Conservation (phyloP, 2,113 vertebrate genomes). For the Riparia riparia region DNA sequence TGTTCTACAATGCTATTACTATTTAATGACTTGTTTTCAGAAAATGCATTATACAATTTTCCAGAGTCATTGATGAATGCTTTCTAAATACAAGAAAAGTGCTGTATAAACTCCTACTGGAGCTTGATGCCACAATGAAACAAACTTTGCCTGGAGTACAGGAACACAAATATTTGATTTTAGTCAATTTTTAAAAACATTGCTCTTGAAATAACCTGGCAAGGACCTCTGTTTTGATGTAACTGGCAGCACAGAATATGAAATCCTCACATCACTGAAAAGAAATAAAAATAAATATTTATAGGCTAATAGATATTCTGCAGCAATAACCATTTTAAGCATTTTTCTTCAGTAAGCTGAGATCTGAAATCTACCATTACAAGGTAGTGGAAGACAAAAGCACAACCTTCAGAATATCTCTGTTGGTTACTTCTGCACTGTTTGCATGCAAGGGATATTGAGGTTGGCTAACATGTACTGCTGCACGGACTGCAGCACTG, state of each 20-base stretch:
- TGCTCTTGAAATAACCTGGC: slow-evolving; percentile 40
- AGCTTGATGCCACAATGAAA: slow-evolving; percentile 28
- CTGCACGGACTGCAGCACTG: neutral
- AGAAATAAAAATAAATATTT: neutral
- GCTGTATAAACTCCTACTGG: neutral
- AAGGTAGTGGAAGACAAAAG: neutral
- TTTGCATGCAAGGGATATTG: neutral
- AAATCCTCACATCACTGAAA: neutral
- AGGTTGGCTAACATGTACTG: neutral
- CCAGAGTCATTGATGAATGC: slow-evolving; percentile 19
- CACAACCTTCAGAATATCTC: neutral
- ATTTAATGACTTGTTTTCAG: slow-evolving; percentile 48
- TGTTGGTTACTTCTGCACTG: neutral
- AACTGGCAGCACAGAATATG: neutral
- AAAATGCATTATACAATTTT: neutral
- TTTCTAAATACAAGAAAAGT: neutral
- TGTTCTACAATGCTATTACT: neutral
- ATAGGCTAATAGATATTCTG: neutral
- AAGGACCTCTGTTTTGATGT: slow-evolving; percentile 30
- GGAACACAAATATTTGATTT: slow-evolving; percentile 22
- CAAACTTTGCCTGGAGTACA: slow-evolving; percentile 34
- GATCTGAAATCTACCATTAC: neutral
- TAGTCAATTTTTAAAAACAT: slow-evolving; percentile 26
- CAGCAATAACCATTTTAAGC: neutral
- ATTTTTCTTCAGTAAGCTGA: neutral